These are phyloP conservation scores for Protobothrops flavoviridis DNA, from an alignment of 2,113 vertebrate genomes.

Conservation along the genomic window DNA sequence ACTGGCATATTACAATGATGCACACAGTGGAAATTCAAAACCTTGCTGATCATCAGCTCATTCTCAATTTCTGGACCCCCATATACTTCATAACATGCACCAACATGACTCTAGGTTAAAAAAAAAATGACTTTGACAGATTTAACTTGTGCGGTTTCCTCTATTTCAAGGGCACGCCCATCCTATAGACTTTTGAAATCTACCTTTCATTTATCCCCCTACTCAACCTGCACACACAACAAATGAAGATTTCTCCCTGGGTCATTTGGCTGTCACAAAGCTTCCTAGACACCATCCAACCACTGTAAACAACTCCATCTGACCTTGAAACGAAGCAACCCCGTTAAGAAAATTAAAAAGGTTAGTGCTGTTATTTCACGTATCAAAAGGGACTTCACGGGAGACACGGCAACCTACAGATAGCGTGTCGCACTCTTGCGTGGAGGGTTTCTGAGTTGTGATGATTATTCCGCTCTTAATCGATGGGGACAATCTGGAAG, in stretches of 20 bases:
- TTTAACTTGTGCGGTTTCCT: background rate
- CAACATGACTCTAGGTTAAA: background rate
- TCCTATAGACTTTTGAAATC: background rate
- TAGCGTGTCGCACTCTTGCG: conserved; percentile 48
- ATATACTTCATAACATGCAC: background rate
- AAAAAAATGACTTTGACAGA: background rate
- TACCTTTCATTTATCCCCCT: background rate
- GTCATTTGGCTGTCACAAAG: background rate
- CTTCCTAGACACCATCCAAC: background rate
- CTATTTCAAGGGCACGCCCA: too few relatives aligned
- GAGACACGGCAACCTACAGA: conserved; percentile 64
- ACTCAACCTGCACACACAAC: background rate
- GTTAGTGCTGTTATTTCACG: background rate
- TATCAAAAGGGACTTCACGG: background rate
- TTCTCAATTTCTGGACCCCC: background rate
- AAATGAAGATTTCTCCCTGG: background rate
- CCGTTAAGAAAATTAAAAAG: background rate
- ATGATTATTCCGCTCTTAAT: conserved; percentile 45
- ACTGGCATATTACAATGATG: background rate
- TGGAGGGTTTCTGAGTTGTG: conserved; percentile 39
- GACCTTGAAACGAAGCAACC: background rate
- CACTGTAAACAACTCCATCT: background rate
- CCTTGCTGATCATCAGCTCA: too few relatives aligned
- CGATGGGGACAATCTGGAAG: conserved; percentile 61
- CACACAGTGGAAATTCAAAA: background rate